Evolutionary conservation across 2,113 vertebrate genomes (phyloP).

Genomic region (Centropus bengalensis): DNA sequence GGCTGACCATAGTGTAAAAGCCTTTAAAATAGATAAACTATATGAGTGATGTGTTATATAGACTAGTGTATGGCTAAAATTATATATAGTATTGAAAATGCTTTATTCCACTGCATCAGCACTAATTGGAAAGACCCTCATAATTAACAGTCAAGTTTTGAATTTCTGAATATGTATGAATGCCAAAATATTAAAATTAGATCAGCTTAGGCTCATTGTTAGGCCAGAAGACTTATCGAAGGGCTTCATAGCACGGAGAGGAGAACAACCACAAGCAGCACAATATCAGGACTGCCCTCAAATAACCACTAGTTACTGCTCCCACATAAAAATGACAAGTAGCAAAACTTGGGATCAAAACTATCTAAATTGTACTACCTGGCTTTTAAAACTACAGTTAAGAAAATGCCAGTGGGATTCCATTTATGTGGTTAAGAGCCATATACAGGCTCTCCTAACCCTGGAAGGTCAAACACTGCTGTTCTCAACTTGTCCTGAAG

Average conservation of each 20-base stretch:
- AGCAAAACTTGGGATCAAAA: background rate
- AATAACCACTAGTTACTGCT: background rate
- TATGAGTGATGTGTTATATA: conserved; percentile 27
- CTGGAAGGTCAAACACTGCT: background rate
- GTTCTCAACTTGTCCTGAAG: background rate
- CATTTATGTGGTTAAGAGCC: background rate
- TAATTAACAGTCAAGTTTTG: background rate
- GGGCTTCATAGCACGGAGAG: background rate
- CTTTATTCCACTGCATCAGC: background rate
- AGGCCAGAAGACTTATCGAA: background rate
- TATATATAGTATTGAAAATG: background rate
- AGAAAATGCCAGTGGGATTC: background rate
- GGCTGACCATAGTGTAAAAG: conserved; percentile 43
- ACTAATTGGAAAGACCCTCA: background rate
- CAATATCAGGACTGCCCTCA: background rate
- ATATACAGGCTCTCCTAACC: background rate
- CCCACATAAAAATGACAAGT: background rate
- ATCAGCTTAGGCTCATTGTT: background rate
- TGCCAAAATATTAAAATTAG: background rate
- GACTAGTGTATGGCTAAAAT: background rate
- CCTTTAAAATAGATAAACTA: conserved; percentile 44
- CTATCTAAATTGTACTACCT: background rate
- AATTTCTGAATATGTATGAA: background rate
- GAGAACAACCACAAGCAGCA: background rate
- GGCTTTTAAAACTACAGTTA: background rate